Evolutionary conservation across 2,888 invertebrate genomes (phyloP).

Genomic region (Zygogramma bicolorata): DNA sequence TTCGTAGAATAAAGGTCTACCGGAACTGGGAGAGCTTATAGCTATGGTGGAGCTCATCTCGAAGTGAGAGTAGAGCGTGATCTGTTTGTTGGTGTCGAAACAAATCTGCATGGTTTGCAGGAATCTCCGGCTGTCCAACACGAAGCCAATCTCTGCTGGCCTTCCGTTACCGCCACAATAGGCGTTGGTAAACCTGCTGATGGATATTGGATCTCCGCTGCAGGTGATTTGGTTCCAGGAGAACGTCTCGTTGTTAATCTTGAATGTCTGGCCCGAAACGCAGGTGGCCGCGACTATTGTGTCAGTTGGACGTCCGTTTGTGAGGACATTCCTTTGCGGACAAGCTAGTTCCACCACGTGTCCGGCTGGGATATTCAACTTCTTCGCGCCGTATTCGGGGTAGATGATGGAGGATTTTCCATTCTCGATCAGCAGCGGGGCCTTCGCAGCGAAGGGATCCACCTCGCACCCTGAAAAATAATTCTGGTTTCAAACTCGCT

Average conservation of each 20-base stretch:
- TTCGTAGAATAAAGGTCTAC: constrained; percentile 67
- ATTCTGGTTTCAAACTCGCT: not conserved
- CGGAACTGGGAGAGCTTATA: constrained; percentile 68
- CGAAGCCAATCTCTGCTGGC: constrained; percentile 70
- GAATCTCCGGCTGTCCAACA: constrained; percentile 65
- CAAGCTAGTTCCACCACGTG: constrained; percentile 40
- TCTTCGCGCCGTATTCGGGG: constrained; percentile 32
- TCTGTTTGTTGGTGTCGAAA: constrained; percentile 67
- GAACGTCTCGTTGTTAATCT: constrained; percentile 40
- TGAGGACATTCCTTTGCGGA: constrained; percentile 45
- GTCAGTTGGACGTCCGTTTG: constrained; percentile 29
- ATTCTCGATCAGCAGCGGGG: constrained; percentile 34
- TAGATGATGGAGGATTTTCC: constrained; percentile 36
- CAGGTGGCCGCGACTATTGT: constrained; percentile 49
- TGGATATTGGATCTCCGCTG: constrained; percentile 63
- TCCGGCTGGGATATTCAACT: constrained; percentile 25
- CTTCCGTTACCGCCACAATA: constrained; percentile 67
- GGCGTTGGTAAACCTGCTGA: constrained; percentile 63
- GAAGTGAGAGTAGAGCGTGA: constrained; percentile 70
- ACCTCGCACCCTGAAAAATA: constrained; percentile 43
- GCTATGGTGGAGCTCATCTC: constrained; percentile 67
- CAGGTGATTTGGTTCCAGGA: constrained; percentile 67
- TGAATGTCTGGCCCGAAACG: constrained; percentile 50
- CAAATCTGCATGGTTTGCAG: constrained; percentile 69
- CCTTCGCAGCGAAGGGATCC: constrained; percentile 22